These are phyloP conservation scores for Anseranas semipalmata DNA, from an alignment of 2,113 vertebrate genomes.

Conservation along the genomic window DNA sequence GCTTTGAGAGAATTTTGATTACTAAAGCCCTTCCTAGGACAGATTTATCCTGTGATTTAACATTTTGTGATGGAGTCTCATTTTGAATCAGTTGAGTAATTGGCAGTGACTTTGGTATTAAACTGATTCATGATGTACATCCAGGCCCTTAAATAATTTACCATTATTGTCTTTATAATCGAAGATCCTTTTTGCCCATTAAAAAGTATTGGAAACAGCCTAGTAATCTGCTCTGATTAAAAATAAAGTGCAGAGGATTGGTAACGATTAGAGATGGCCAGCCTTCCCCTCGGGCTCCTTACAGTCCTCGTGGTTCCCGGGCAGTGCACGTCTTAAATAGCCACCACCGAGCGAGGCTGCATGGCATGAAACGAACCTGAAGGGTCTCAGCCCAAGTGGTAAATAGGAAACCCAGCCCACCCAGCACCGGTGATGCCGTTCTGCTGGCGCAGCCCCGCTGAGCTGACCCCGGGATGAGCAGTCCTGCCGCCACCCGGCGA, in stretches of 20 bases:
- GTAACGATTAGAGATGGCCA: neutral
- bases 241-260: conserved; percentile 31
- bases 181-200: neutral
- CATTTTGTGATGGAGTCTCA: conserved; percentile 25
- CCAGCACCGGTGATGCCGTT: neutral
- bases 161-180: conserved; percentile 9
- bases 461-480: neutral
- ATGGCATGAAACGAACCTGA: fast-evolving
- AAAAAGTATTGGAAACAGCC: conserved; percentile 31
- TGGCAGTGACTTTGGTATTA: conserved; percentile 37
- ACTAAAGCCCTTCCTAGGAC: conserved; percentile 12
- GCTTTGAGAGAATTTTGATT: conserved; percentile 35
- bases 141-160: conserved; percentile 20
- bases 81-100: conserved; percentile 31
- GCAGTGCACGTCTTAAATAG: fast-evolving
- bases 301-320: neutral
- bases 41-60: conserved; percentile 43
- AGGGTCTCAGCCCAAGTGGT: fast-evolving
- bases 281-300: neutral
- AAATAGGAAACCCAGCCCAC: neutral
- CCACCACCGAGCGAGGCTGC: neutral
- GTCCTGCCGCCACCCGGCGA: neutral
- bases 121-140: conserved; percentile 48
- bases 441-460: neutral
- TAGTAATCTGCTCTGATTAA: conserved; percentile 43